Percentiles rank a stretch among this genome's conserved stretches.
Evolutionary conservation across 2,888 invertebrate species (phyloP).

Genomic region (Biston stratarius): DNA sequence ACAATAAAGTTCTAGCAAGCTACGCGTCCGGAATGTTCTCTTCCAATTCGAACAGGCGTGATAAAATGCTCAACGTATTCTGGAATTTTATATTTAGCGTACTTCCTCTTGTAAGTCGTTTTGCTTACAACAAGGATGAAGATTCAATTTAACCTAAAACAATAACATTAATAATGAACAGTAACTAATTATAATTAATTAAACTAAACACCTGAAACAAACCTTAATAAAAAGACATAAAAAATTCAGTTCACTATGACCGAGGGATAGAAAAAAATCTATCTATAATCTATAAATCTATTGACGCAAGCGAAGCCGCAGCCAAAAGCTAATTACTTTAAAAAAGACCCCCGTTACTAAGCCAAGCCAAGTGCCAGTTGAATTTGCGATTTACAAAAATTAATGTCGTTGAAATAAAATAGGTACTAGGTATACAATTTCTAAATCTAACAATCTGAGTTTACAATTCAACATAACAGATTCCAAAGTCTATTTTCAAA

Average conservation of each 20-base stretch:
- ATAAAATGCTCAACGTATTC: constrained; percentile 34
- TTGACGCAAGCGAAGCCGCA: constrained; percentile 6
- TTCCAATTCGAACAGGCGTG: constrained; percentile 17
- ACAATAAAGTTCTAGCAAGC: constrained; percentile 24
- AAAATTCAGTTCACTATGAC: no score
- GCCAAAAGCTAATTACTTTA: not conserved
- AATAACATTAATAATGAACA: not conserved
- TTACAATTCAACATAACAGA: constrained; percentile 1
- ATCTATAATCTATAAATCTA: no score
- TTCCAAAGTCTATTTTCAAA: constrained; percentile 15
- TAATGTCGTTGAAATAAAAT: no score
- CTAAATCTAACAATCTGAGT: not conserved
- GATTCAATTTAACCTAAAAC: no score
- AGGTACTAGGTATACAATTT: not conserved
- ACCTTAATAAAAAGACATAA: constrained; percentile 21
- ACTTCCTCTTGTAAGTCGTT: no score
- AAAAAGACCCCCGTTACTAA: no score
- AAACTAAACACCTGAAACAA: no score
- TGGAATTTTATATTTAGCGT: not conserved
- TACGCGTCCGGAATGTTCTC: constrained; percentile 15
- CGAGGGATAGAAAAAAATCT: no score
- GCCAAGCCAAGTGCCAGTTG: no score
- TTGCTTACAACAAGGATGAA: no score
- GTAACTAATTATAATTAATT: no score
- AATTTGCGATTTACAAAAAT: no score